Conservation (phyloP, 2,888 invertebrate genomes). For the Crocallis elinguaria region DNA sequence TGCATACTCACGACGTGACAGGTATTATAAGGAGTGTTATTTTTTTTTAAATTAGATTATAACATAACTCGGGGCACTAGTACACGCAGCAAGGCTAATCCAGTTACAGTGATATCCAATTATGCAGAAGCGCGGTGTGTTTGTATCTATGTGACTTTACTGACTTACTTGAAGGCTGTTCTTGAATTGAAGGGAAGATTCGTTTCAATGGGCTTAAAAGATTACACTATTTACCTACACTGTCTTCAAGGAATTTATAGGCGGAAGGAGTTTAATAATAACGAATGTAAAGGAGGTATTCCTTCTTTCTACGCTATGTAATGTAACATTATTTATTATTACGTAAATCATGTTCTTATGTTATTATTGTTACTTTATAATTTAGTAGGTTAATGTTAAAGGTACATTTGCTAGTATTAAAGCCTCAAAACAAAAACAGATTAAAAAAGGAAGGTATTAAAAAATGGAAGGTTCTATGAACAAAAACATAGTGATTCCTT, state of each 20-base stretch:
- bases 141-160: slow-evolving; percentile 24
- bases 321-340: no score
- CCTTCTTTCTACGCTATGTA: no score
- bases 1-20: no score
- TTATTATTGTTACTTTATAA: no score
- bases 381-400: no score
- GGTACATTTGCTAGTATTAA: no score
- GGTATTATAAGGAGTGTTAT: background rate
- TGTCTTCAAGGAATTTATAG: slow-evolving; percentile 4
- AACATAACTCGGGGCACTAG: slow-evolving; percentile 37
- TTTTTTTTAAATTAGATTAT: slow-evolving; percentile 66
- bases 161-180: slow-evolving; percentile 41
- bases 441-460: no score
- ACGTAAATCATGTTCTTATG: no score
- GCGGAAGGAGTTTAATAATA: background rate
- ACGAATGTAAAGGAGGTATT: no score
- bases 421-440: no score
- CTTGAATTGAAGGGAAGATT: slow-evolving; percentile 56
- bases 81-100: slow-evolving; percentile 64
- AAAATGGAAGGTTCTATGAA: no score
- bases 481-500: background rate
- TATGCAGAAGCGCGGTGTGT: slow-evolving; percentile 42
- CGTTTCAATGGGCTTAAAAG: slow-evolving; percentile 26
- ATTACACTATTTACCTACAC: background rate
- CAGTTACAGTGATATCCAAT: slow-evolving; percentile 69